Percentiles rank a stretch among this genome's conserved stretches.
These are phyloP conservation scores for Vireo altiloquus DNA, from an alignment of 2,113 vertebrate genomes.

Conservation along the genomic window DNA sequence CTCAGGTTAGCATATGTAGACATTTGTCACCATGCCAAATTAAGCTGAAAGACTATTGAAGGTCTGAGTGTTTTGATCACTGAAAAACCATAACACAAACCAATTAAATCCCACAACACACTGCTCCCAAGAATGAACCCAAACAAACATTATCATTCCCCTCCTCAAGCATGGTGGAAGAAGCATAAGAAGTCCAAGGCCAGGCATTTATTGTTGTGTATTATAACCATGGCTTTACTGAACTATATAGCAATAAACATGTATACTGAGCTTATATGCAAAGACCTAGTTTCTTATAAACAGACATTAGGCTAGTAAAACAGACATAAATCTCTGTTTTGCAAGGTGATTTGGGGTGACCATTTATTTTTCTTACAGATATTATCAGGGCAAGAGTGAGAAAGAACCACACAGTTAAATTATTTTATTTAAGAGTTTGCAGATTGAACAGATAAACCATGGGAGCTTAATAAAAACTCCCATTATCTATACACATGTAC, in stretches of 20 bases:
- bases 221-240: neutral
- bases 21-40: neutral
- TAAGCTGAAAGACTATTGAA: neutral
- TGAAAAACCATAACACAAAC: neutral
- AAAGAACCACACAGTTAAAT: neutral
- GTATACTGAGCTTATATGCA: neutral
- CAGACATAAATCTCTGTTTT: neutral
- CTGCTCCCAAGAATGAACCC: neutral
- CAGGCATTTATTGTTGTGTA: neutral
- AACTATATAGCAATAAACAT: neutral
- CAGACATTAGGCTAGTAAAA: neutral
- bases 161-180: neutral
- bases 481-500: neutral
- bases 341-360: neutral
- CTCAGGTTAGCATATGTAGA: neutral
- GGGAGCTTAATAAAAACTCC: neutral
- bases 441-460: neutral
- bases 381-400: accelerated
- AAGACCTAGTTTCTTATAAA: neutral
- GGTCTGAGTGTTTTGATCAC: neutral
- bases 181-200: neutral
- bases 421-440: neutral
- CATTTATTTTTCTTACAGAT: neutral
- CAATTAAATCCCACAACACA: neutral
- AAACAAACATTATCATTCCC: neutral